Conservation (phyloP, 2,113 vertebrate species). For the Phalacrocorax pelagicus region DNA sequence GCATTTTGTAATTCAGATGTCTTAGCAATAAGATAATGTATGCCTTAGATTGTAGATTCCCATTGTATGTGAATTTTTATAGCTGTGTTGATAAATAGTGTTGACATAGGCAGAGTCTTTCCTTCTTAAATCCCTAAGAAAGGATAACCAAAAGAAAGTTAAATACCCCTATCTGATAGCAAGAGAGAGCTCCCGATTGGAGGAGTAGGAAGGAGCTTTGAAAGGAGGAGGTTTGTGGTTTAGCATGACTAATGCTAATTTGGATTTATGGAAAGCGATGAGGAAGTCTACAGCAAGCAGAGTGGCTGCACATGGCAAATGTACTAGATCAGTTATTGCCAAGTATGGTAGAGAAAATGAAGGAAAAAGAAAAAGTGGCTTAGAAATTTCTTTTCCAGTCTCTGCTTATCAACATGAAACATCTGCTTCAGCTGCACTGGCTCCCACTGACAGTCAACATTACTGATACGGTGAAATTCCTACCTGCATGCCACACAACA, state of each 20-base stretch:
- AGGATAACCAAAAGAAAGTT: background rate
- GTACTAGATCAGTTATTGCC: conserved; percentile 43
- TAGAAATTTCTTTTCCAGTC: conserved; percentile 60
- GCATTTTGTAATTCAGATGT: background rate
- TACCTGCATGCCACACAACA: background rate
- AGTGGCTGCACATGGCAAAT: conserved; percentile 61
- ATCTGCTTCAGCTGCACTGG: conserved; percentile 70
- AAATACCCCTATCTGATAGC: conserved; percentile 1
- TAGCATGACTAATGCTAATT: conserved; percentile 22
- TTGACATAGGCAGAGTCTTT: background rate
- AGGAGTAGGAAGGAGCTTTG: conserved; percentile 21
- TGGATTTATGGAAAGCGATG: conserved; percentile 59
- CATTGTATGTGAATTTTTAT: background rate
- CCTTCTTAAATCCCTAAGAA: background rate
- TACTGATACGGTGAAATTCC: conserved; percentile 8
- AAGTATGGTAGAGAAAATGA: conserved; percentile 50
- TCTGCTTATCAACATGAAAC: conserved; percentile 75
- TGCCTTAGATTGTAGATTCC: background rate
- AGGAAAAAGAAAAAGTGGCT: conserved; percentile 56
- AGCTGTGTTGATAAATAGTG: background rate
- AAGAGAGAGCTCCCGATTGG: background rate
- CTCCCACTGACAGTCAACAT: conserved; percentile 56
- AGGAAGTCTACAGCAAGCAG: conserved; percentile 46
- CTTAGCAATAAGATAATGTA: conserved; percentile 13
- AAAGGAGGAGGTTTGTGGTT: conserved; percentile 35